phyloP scores from a whole-genome alignment of 2,113 vertebrate genomes.

The Chionodraco myersi region DNA sequence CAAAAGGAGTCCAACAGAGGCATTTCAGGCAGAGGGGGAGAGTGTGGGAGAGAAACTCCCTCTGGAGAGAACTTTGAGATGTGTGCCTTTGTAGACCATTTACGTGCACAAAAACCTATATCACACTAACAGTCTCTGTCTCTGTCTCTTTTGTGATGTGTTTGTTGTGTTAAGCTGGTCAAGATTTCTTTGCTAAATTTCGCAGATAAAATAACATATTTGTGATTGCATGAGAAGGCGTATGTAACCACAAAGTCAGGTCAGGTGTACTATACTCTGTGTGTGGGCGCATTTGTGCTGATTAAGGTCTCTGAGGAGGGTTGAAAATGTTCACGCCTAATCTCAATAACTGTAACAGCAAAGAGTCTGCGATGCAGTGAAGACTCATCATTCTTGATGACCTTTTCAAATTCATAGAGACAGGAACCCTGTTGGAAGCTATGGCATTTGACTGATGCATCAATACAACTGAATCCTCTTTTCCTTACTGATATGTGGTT shows the following conservation, averaged over 20 bases:
- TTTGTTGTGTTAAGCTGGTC: too few relatives aligned
- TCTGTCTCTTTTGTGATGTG: too few relatives aligned
- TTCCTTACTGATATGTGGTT: neutral
- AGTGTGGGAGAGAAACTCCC: too few relatives aligned
- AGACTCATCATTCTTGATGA: slow-evolving; percentile 2
- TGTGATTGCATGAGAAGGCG: neutral
- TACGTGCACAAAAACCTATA: too few relatives aligned
- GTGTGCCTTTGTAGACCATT: too few relatives aligned
- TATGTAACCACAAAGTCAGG: slow-evolving; percentile 6
- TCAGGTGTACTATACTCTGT: neutral
- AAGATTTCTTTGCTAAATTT: too few relatives aligned
- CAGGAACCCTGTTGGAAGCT: neutral
- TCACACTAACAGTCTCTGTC: too few relatives aligned
- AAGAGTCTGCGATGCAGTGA: neutral
- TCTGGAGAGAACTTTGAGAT: too few relatives aligned
- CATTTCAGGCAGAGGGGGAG: too few relatives aligned
- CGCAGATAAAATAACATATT: too few relatives aligned
- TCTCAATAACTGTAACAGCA: slow-evolving; percentile 26
- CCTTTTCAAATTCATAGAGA: slow-evolving; percentile 7
- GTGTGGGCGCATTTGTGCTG: neutral
- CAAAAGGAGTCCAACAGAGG: too few relatives aligned
- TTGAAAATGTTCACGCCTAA: neutral
- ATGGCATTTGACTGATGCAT: neutral
- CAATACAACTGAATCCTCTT: slow-evolving; percentile 4
- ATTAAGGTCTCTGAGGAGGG: neutral